Evolutionary conservation across 2,888 invertebrate species (phyloP).

Genomic region (Parnassius mnemosyne): DNA sequence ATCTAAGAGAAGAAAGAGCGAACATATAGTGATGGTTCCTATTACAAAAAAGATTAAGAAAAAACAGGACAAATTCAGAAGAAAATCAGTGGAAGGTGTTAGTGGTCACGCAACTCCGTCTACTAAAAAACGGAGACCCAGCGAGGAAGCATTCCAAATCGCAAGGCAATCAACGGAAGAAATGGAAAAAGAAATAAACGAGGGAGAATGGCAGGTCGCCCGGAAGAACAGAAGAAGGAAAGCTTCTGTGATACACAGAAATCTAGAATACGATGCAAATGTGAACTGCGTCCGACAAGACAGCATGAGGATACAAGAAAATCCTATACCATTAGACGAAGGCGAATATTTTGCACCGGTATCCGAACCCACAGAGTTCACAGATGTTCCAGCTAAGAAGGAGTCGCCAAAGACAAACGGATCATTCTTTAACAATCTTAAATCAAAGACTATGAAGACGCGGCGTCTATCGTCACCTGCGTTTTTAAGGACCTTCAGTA

Average conservation of each 20-base stretch:
- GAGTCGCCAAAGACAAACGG: slow-evolving; percentile 70
- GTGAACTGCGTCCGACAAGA: slow-evolving; percentile 45
- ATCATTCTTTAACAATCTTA: slow-evolving; percentile 70
- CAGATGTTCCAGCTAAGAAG: slow-evolving; percentile 46
- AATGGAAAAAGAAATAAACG: slow-evolving; percentile 71
- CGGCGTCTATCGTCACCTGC: slow-evolving; percentile 81
- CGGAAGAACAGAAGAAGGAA: slow-evolving; percentile 75
- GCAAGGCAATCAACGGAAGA: slow-evolving; percentile 81
- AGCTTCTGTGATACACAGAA: slow-evolving; percentile 63
- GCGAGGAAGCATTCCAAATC: slow-evolving; percentile 85
- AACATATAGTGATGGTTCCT: slow-evolving; percentile 46
- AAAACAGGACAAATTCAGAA: slow-evolving; percentile 70
- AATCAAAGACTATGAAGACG: slow-evolving; percentile 72
- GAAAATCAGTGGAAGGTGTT: slow-evolving; percentile 85
- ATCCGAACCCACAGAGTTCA: slow-evolving; percentile 67
- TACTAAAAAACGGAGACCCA: slow-evolving; percentile 84
- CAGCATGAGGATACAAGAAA: slow-evolving; percentile 69
- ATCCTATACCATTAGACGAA: slow-evolving; percentile 78
- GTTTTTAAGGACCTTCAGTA: slow-evolving; percentile 79
- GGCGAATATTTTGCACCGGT: slow-evolving; percentile 77
- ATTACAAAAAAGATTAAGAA: slow-evolving; percentile 58
- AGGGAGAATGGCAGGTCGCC: slow-evolving; percentile 71
- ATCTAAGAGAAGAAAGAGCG: slow-evolving; percentile 64
- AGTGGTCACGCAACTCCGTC: slow-evolving; percentile 75
- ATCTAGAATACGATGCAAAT: slow-evolving; percentile 56